Conservation (phyloP, 2,797 vertebrate genomes). For the Coluber constrictor region DNA sequence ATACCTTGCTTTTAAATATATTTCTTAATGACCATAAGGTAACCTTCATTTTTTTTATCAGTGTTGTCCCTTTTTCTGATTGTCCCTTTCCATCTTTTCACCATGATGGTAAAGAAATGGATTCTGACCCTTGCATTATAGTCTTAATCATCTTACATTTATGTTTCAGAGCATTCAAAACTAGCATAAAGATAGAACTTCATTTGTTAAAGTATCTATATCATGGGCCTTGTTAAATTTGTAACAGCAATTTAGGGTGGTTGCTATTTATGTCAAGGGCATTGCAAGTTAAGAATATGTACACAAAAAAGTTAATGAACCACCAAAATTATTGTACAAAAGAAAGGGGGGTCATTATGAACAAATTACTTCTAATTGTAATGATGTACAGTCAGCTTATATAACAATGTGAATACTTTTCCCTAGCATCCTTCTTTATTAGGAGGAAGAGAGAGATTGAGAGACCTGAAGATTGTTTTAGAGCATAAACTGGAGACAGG, state of each 20-base stretch:
- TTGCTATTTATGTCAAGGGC: slow-evolving; percentile 6
- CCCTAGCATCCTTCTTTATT: background rate
- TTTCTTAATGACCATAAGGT: slow-evolving; percentile 51
- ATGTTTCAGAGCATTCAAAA: slow-evolving; percentile 39
- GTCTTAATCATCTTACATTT: slow-evolving; percentile 49
- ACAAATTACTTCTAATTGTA: slow-evolving; percentile 16
- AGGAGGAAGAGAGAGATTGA: background rate
- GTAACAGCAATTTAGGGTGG: slow-evolving; percentile 30
- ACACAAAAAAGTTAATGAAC: slow-evolving; percentile 4
- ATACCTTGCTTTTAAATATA: slow-evolving; percentile 58
- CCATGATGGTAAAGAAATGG: slow-evolving; percentile 36
- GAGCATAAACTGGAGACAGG: background rate
- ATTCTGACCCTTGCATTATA: slow-evolving; percentile 45
- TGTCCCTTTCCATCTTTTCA: slow-evolving; percentile 7
- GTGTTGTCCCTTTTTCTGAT: slow-evolving; percentile 34
- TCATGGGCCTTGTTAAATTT: slow-evolving; percentile 31
- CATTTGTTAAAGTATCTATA: slow-evolving; percentile 3
- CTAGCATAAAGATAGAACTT: slow-evolving; percentile 23
- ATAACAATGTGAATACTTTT: background rate
- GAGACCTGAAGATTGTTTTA: background rate
- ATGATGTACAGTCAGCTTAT: background rate
- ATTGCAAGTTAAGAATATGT: background rate
- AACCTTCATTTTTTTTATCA: slow-evolving; percentile 60
- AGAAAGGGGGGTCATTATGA: background rate
- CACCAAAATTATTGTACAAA: background rate